Evolutionary conservation across 2,113 vertebrate species (phyloP).

Genomic region (Cyprinodon variegatus): DNA sequence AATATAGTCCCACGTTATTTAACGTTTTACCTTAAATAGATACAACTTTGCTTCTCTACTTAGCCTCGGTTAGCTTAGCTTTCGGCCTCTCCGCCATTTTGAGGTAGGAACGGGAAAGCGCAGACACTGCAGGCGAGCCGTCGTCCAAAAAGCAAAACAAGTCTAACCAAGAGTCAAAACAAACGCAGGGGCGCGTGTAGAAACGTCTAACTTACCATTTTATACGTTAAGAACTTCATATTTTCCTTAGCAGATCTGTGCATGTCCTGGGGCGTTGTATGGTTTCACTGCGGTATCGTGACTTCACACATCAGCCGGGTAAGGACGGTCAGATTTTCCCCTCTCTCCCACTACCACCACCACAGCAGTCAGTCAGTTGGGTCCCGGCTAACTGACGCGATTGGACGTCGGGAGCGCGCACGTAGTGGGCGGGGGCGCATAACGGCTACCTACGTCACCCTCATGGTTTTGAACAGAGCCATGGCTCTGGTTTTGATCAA

Average conservation of each 20-base stretch:
- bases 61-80: slow-evolving; percentile 60
- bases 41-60: slow-evolving; percentile 39
- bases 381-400: slow-evolving; percentile 67
- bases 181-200: not conserved
- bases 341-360: slow-evolving; percentile 75
- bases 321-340: slow-evolving; percentile 67
- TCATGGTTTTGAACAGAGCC: slow-evolving; percentile 1
- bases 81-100: slow-evolving; percentile 83
- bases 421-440: slow-evolving; percentile 51
- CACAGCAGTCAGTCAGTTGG: slow-evolving; percentile 59
- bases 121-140: slow-evolving; percentile 75
- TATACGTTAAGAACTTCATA: slow-evolving; percentile 31
- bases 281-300: slow-evolving; percentile 34
- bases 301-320: slow-evolving; percentile 70
- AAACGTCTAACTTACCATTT: slow-evolving; percentile 59
- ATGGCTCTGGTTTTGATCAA: not conserved
- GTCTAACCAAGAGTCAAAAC: slow-evolving; percentile 53
- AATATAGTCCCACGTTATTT: not conserved
- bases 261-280: not conserved
- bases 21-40: not conserved
- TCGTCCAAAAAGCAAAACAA: slow-evolving; percentile 72
- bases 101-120: slow-evolving; percentile 69
- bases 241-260: not conserved
- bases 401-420: slow-evolving; percentile 67
- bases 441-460: slow-evolving; percentile 6